Base-by-base conservation (phyloP, 1,140 invertebrate genomes). In the Glomeris maerens region DNA sequence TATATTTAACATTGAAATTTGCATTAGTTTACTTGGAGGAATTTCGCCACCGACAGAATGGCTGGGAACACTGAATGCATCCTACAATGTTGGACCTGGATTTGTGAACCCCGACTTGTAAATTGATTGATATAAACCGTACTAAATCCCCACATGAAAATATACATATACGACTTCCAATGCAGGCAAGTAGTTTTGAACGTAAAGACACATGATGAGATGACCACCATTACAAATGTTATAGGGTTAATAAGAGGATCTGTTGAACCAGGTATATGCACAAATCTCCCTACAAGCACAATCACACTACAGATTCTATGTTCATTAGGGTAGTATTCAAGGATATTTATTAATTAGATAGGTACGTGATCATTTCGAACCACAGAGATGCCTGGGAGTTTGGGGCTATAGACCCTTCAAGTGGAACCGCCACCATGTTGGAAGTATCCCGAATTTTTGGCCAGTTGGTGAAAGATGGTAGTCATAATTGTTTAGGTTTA, bases 351-450 rank as follows among this genome's bases (percentile, higher is more conserved):
- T 44, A 31, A 39, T 4, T 22, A 59, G 72, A 77, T 55, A 55
- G 71, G 2, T 77, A 74, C 57, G 66, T 77, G 5, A 59, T 77
- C 22, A 55, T 77, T n/a, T 75, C 76, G 2, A 74, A 73, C 53
- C 76, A 78, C 53, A 62, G 73, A 49, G 76, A 78, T 63, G 66
- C 76, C 25, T 77, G 73, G 74, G 68, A 67, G 7, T 72, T 69
- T 55, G 74, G 73, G 13, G 65, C 73, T 17, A 56, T 75, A 23
- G 75, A 78, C 59, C 72, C 74, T 7, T 59, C 66, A 10, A 57
- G 58, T 45, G 73, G 73, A 2, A 73, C 73, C 4, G 73, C 74
- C 2, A 62, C 63, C 2, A 50, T 76, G 28, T 59, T 73, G 13
- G 76, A 78, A 62, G 53, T 77, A 2, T 66, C 66, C 2, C 56